A percentile compares a stretch with the other conserved stretches of the same genome.
These are phyloP conservation scores for Alouatta palliata DNA, from an alignment of 2,113 vertebrate genomes.

Conservation along the genomic window DNA sequence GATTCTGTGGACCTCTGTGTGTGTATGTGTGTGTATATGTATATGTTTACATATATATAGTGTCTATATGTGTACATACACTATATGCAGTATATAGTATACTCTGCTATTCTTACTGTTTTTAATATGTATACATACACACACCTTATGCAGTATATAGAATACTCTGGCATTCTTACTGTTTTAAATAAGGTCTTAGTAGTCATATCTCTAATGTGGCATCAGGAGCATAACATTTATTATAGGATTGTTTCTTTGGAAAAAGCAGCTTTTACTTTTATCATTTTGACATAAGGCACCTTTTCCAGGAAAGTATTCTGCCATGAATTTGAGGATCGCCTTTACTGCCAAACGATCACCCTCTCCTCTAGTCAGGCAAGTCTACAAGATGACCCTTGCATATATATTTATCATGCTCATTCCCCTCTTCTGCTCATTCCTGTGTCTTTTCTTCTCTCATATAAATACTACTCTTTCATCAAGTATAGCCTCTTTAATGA, in stretches of 20 bases:
- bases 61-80: no score
- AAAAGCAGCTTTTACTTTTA: slow-evolving; percentile 15
- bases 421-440: background rate
- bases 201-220: background rate
- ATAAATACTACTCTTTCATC: background rate
- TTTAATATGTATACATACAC: background rate
- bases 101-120: no score
- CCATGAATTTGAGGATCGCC: background rate
- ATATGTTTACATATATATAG: background rate
- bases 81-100: no score
- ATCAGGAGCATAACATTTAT: background rate
- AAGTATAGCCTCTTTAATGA: background rate
- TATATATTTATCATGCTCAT: background rate
- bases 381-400: background rate
- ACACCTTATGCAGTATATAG: background rate
- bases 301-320: slow-evolving; percentile 36
- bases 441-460: background rate
- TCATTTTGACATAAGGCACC: slow-evolving; percentile 33
- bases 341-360: background rate
- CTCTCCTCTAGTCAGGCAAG: slow-evolving; percentile 16
- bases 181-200: background rate
- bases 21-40: rapidly evolving
- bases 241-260: slow-evolving; percentile 13
- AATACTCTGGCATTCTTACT: background rate
- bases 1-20: background rate